Evolutionary conservation across 2,797 vertebrate genomes (phyloP), one percentile per base, ranked within the genome.

Genomic region (Sphenodon punctatus): DNA sequence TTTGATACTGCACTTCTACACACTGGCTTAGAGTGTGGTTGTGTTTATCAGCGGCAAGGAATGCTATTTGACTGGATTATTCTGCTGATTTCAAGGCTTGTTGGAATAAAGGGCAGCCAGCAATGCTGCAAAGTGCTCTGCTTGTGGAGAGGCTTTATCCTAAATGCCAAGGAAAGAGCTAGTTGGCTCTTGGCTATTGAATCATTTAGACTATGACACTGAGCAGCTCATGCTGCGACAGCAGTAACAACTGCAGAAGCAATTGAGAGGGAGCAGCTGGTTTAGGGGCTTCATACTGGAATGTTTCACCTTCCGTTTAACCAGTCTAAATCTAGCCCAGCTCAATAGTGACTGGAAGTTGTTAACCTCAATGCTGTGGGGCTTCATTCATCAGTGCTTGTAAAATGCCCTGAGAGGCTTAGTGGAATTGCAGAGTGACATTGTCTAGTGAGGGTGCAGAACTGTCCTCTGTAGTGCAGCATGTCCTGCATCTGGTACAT

Each of bases 401-500:
- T 53, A 38, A 36, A 36, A 8, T 30, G 22, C 19, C 22, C 20
- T 23, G 30, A 58, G 55, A 20, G 34, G 53, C 6, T 56, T 4
- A 17, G 58, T 32, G 34, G 20, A 61, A 36, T 34, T 58, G 34
- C 1, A 46, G 53, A 55, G 27, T 0, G 0, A 23, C 4, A 3
- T 66, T 19, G 20, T 10, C 20, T 39, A 48, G 5, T 41, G 4
- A 0, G 0, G 55, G 7, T 7, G 41, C 61, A 46, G 32, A 27
- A 22, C 20, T 23, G 55, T 34, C 58, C 55, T 58, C 30, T 58
- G 32, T 55, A 36, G 55, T 32, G 36, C 34, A 7, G 12, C 14
- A 20, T 25, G 8, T 5, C 23, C 72, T 42, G 36, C 45, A 63
- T 11, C 66, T 48, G 60, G 19, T 25, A 74, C 67, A 8, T 10